Conservation (phyloP, 2,888 invertebrate species). For the Chloroclystis v-ata region DNA sequence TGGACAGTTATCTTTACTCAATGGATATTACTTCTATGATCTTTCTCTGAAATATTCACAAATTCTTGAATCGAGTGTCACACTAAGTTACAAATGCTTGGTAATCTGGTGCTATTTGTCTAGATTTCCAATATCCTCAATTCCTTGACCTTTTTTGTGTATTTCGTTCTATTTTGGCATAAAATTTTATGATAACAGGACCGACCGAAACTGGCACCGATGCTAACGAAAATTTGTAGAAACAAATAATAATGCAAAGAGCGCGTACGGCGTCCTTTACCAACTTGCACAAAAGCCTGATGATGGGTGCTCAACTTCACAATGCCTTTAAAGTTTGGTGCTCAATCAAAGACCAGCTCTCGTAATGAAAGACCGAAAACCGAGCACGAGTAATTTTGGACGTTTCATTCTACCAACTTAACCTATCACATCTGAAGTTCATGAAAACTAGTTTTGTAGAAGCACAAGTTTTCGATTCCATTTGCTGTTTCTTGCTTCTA, state of each 20-base stretch:
- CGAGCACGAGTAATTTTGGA: background rate
- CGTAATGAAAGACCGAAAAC: slow-evolving; percentile 18
- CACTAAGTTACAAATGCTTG: background rate
- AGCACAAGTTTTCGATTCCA: background rate
- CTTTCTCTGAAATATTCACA: too few relatives aligned
- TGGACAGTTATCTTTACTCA: background rate
- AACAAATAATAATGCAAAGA: background rate
- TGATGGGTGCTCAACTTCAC: slow-evolving; percentile 13
- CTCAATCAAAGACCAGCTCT: slow-evolving; percentile 22
- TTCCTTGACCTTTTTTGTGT: slow-evolving; percentile 10
- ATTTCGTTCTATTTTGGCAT: slow-evolving; percentile 6
- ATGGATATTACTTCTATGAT: background rate
- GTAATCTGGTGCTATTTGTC: slow-evolving; percentile 22
- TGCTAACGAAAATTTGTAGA: background rate
- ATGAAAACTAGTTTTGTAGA: background rate
- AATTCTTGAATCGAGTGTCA: too few relatives aligned
- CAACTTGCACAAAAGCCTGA: slow-evolving; percentile 8
- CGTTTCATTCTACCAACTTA: slow-evolving; percentile 3
- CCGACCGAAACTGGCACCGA: background rate
- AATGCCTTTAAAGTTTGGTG: slow-evolving; percentile 23
- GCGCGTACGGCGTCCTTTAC: background rate
- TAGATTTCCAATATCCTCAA: slow-evolving; percentile 29
- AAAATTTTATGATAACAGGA: slow-evolving; percentile 4
- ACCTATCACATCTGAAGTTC: slow-evolving; percentile 7
- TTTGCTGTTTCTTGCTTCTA: background rate